These are phyloP conservation scores for Tetrapedia diversipes DNA, from an alignment of 2,888 invertebrate genomes.

Conservation along the genomic window DNA sequence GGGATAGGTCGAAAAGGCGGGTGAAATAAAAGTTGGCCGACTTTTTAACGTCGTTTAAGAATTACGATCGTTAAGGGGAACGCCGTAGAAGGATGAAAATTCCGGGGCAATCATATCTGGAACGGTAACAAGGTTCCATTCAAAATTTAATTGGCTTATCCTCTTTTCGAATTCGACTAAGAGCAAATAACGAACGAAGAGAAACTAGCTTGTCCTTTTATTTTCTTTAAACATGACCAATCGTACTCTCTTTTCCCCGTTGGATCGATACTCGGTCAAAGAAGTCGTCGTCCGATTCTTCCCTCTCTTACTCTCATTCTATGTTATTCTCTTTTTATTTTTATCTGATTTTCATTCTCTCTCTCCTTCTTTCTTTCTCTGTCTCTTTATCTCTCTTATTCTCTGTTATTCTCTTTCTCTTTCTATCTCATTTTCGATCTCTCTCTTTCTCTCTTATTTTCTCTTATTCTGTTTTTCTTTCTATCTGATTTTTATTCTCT, in stretches of 20 bases:
- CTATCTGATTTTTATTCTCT: too few relatives aligned
- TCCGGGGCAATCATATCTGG: constrained; percentile 32
- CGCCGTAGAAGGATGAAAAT: constrained; percentile 20
- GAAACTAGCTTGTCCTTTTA: constrained; percentile 9
- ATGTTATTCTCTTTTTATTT: too few relatives aligned
- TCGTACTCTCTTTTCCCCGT: not conserved
- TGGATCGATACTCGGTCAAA: constrained; percentile 37
- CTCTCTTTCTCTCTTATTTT: not conserved
- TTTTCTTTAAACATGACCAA: constrained; percentile 20
- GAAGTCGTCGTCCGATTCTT: constrained; percentile 7
- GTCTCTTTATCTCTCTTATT: too few relatives aligned
- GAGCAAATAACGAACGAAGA: constrained; percentile 17
- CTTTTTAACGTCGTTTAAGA: not conserved
- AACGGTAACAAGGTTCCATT: constrained; percentile 36
- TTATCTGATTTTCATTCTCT: too few relatives aligned
- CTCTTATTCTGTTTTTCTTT: too few relatives aligned
- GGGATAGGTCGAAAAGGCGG: not conserved
- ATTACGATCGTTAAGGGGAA: constrained; percentile 13
- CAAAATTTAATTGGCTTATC: constrained; percentile 49
- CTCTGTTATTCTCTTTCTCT: too few relatives aligned
- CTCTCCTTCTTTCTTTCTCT: too few relatives aligned
- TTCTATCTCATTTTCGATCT: too few relatives aligned
- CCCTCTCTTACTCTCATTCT: too few relatives aligned
- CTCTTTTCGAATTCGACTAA: constrained; percentile 26
- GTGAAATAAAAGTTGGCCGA: not conserved